phyloP scores from a whole-genome alignment of 2,797 vertebrate genomes.

The Schizopygopsis malacanthus region DNA sequence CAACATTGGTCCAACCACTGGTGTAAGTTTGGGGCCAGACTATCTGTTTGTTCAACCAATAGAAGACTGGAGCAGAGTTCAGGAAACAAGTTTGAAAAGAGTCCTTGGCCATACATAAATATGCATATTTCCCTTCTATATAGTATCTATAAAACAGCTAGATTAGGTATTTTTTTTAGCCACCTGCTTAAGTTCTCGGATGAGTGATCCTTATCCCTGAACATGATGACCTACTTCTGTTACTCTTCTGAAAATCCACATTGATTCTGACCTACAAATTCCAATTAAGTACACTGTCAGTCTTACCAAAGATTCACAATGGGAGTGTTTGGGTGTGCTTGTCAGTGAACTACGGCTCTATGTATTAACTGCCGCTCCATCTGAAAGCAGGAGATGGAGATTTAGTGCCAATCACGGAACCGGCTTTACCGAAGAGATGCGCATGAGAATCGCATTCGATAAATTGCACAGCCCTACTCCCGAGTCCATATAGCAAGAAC shows the following conservation, averaged over 20 bases:
- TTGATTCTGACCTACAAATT: neutral
- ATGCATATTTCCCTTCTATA: neutral
- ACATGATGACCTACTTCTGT: no score
- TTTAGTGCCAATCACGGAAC: no score
- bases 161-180: neutral
- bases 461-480: no score
- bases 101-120: neutral
- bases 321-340: neutral
- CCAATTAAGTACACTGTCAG: neutral
- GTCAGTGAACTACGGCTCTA: no score
- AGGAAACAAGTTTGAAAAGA: neutral
- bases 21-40: neutral
- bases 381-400: no score
- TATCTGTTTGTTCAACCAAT: neutral
- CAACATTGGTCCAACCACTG: neutral
- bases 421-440: no score
- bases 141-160: neutral
- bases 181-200: neutral
- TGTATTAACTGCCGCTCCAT: no score
- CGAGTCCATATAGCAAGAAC: no score
- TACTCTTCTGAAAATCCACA: neutral
- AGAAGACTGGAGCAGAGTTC: neutral
- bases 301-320: slow-evolving; percentile 13
- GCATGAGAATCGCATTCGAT: no score
- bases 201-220: slow-evolving; percentile 12